Base-by-base conservation (phyloP, 2,888 invertebrate genomes). In the Conistra vaccinii region DNA sequence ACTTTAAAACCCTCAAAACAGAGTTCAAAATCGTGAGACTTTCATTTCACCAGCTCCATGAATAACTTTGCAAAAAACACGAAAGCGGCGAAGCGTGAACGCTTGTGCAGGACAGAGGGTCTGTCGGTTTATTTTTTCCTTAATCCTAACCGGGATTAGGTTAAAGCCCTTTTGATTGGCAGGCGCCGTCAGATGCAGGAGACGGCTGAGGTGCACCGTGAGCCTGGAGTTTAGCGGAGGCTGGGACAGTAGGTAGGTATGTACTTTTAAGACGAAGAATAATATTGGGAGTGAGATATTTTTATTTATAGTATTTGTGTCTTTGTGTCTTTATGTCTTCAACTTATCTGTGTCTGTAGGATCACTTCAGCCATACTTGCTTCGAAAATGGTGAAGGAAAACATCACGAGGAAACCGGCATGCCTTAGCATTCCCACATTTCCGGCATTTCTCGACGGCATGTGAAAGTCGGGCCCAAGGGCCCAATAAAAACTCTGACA, bases 131-230 rank as follows among this genome's bases (percentile, higher is more conserved):
- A 93, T 96, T 96, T 96, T 96, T 95, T 95, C 93, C 92, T 93
- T 95, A 96, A 96, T 96, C 96, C 96, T 92, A 93, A 93, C 93
- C 93, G 90, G 96, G 96, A 96, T 96, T 96, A 96, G 94, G 93
- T 92, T 93, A 95, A 95, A 95, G 95, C 93, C 94, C 93, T 92
- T 95, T 95, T 96, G 96, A 96, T 94, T 96, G 96, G 96, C 96
- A 96, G 96, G 94, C 94, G 95, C 91, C 95, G 95, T 96, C 95
- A 94, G 93, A 91, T 92, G 94, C 96, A 95, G 88, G 91, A 90
- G 89, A 73, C 78, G 81, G 77, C 84, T 83, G 86, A 90, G 90
- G 89, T 88, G 80, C 86, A 85, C 68, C 84, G 85, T 78, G 82
- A 87, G 89, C 88, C 88, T 78, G 88, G 89, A 83, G 89, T 88